phyloP scores from a whole-genome alignment of 2,888 invertebrate species.

The Agriopis leucophaearia region DNA sequence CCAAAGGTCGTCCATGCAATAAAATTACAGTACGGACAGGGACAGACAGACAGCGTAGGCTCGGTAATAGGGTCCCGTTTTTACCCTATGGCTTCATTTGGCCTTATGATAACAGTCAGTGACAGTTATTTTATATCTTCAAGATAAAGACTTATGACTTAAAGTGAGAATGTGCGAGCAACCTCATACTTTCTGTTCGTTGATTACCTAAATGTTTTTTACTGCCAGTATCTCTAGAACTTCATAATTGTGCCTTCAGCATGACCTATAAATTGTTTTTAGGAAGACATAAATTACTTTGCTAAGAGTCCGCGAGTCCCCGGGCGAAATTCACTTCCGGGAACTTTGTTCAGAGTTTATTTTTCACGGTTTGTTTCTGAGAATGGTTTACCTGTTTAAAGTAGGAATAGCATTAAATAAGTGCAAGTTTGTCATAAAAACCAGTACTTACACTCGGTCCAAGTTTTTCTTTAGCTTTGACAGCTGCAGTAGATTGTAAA shows the following conservation, averaged over 20 bases:
- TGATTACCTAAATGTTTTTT: background rate
- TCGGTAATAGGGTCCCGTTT: too few species aligned
- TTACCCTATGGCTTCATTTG: too few species aligned
- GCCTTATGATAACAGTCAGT: too few species aligned
- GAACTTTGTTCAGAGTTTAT: constrained; percentile 33
- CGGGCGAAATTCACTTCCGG: constrained; percentile 43
- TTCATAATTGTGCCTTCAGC: constrained; percentile 46
- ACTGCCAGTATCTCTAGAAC: constrained; percentile 35
- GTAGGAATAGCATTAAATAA: constrained; percentile 15
- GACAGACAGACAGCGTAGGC: too few species aligned
- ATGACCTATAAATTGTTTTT: constrained; percentile 49
- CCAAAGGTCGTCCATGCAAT: too few species aligned
- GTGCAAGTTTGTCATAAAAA: background rate
- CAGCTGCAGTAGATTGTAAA: background rate
- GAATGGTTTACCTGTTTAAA: constrained; percentile 26
- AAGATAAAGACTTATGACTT: too few species aligned
- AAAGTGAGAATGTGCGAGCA: too few species aligned
- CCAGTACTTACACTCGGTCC: too few species aligned
- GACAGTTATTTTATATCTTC: too few species aligned
- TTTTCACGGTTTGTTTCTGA: constrained; percentile 28
- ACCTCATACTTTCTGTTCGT: too few species aligned
- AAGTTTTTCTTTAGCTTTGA: background rate
- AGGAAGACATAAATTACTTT: constrained; percentile 49
- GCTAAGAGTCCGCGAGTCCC: constrained; percentile 42
- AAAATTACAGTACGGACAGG: too few species aligned